Evolutionary conservation across 2,797 vertebrate species (phyloP).

Genomic region (Ispidina picta): DNA sequence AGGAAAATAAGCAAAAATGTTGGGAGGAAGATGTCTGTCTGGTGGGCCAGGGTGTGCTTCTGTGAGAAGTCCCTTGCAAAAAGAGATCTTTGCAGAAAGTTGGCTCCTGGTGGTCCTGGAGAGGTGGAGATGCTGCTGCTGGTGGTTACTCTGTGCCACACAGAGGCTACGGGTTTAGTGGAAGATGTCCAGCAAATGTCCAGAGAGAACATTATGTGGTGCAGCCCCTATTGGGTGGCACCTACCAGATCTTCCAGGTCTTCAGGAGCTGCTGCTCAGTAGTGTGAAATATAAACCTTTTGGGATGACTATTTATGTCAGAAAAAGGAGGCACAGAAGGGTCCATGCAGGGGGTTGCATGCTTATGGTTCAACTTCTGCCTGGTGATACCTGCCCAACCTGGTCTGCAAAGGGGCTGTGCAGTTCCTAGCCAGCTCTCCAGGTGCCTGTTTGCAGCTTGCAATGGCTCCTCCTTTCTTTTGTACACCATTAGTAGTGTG

Average conservation of each 20-base stretch:
- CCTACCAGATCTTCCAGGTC: background rate
- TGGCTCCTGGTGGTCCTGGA: background rate
- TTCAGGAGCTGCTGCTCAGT: background rate
- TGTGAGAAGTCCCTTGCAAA: background rate
- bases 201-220: background rate
- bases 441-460: background rate
- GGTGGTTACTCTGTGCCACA: background rate
- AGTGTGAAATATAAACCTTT: background rate
- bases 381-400: background rate
- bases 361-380: background rate
- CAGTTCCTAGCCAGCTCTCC: background rate
- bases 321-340: background rate
- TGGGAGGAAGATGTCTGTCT: constrained; percentile 12
- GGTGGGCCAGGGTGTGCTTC: background rate
- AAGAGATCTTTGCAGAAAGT: background rate
- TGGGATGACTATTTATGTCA: background rate
- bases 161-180: background rate
- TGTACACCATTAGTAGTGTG: background rate
- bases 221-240: background rate
- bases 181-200: background rate
- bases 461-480: background rate
- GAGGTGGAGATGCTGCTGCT: background rate
- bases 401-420: background rate
- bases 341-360: background rate
- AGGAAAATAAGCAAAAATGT: background rate